A percentile compares a stretch with the other conserved stretches of the same genome.
These are phyloP conservation scores for Hippasteria phrygiana DNA, from an alignment of 53 echinoderm and acorn worm genomes.

Conservation along the genomic window DNA sequence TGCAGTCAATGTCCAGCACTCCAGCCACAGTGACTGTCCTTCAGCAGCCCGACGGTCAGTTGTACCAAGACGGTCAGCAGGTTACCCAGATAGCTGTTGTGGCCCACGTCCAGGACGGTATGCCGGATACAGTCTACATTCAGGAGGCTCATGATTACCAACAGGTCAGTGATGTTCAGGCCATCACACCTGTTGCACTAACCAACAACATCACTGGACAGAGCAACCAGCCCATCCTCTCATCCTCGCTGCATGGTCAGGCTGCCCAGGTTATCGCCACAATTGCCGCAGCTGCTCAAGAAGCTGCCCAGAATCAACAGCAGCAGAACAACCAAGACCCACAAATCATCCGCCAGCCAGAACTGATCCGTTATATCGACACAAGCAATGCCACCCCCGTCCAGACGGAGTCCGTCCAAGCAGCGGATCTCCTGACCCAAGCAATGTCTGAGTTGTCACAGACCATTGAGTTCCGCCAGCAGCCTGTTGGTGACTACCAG, in stretches of 20 bases:
- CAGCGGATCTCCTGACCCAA: conserved; percentile 92
- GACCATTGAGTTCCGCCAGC: conserved; percentile 81
- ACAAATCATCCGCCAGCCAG: conserved; percentile 47
- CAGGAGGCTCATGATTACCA: conserved; percentile 72
- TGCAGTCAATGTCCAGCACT: conserved; percentile 39
- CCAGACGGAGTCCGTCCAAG: conserved; percentile 91
- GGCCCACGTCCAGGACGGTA: conserved; percentile 80
- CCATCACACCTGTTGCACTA: conserved; percentile 58
- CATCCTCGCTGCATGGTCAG: conserved; percentile 50
- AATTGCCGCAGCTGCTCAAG: conserved; percentile 71
- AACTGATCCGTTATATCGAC: conserved; percentile 84
- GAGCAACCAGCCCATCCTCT: conserved; percentile 52
- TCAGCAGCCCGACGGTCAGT: conserved; percentile 56
- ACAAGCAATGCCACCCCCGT: conserved; percentile 71
- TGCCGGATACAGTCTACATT: conserved; percentile 70
- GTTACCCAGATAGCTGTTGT: conserved; percentile 76
- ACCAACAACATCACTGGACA: conserved; percentile 38
- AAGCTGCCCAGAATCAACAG: conserved; percentile 56
- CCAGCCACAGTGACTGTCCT: conserved; percentile 47
- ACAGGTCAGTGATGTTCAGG: conserved; percentile 67
- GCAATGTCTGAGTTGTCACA: conserved; percentile 97
- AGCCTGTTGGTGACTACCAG: conserved; percentile 78
- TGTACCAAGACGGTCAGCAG: conserved; percentile 62
- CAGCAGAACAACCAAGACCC: conserved; percentile 54
- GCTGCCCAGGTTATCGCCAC: conserved; percentile 68